Evolutionary conservation across 2,888 invertebrate genomes (phyloP).

Genomic region (Zaprionus bogoriensis): DNA sequence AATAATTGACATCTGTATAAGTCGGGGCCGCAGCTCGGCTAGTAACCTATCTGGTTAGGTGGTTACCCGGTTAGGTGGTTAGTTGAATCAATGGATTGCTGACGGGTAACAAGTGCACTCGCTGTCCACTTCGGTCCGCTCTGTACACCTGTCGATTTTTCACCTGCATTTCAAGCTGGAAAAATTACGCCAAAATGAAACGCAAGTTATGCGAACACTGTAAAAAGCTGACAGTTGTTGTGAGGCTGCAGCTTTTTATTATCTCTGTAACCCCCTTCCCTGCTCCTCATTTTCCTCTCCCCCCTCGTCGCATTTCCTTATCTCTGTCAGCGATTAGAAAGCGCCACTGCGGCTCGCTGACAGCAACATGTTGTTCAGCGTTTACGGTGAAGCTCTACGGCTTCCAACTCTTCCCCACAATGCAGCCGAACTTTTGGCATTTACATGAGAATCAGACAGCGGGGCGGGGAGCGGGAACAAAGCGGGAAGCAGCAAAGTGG

Average conservation of each 20-base stretch:
- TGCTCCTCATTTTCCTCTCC: neutral
- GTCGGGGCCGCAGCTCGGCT: too few relatives aligned
- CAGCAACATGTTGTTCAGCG: conserved; percentile 58
- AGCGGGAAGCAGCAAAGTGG: conserved; percentile 1
- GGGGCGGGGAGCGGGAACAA: conserved; percentile 4
- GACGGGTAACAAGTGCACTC: conserved; percentile 45
- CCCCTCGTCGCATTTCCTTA: conserved; percentile 19
- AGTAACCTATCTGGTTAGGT: conserved; percentile 17
- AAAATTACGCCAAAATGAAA: conserved; percentile 44
- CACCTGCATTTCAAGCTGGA: conserved; percentile 60
- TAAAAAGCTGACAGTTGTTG: conserved; percentile 23
- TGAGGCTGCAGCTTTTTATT: conserved; percentile 36
- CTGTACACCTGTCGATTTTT: conserved; percentile 62
- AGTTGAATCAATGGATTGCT: conserved; percentile 19
- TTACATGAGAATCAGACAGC: conserved; percentile 71
- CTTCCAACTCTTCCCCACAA: conserved; percentile 55
- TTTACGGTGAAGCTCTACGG: too few relatives aligned
- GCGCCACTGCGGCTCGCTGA: conserved; percentile 55
- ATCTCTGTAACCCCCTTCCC: too few relatives aligned
- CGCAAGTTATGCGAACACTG: conserved; percentile 18
- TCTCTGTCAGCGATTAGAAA: conserved; percentile 43
- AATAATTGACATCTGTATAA: conserved; percentile 78
- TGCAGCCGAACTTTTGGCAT: conserved; percentile 69
- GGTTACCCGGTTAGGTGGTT: conserved; percentile 21
- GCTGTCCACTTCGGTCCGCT: conserved; percentile 12